Evolutionary conservation across 2,888 invertebrate genomes (phyloP), one percentile per base, ranked within the genome.

Genomic region (Rapana venosa): DNA sequence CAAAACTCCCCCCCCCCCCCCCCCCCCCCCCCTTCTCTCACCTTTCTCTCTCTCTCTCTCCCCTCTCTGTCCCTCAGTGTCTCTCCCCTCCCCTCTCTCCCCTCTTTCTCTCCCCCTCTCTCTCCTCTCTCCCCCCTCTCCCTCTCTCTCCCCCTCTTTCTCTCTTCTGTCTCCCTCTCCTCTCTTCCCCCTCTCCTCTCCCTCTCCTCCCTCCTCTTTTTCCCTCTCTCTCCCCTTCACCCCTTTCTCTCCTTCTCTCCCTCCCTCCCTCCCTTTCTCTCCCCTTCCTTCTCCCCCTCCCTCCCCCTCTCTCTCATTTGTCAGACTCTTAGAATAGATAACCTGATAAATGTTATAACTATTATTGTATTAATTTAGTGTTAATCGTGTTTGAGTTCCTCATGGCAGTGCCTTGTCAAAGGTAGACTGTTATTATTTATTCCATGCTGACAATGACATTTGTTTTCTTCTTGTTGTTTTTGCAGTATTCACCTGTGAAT

Each of bases 171-270:
- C 26, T 36, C n/a, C n/a, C 77, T 30, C 77, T 58, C 77, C 86
- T 86, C 32, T 86, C 77, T 56, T 77, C 36, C 5, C 47, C 32
- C 30, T 17, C 26, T 17, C 17, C 56, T 77, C 56, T 77, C 56
- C 86, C 58, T 74, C n/a, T 77, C 32, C 30, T 26, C 26, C 32
- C 17, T 32, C 58, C 74, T 77, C 74, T 86, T 32, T 70, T 70
- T 87, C 86, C 58, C 61, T 86, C 58, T 86, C 58, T 86, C 61
- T 86, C 86, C 36, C 36, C 5, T 30, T 81, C 81, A 47, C 15
- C 35, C 13, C 81, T 81, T 2, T 81, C 81, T 20, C 30, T 35
- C 81, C 2, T 8, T 81, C 81, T 20, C 35, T 35, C 81, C 17
- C 81, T 81, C 35, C 8, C 47, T 47, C 74, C 2, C 8, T 74